A percentile compares a stretch with the other conserved stretches of the same genome.
phyloP scores from a whole-genome alignment of 2,113 vertebrate species.

The Nymphicus hollandicus region DNA sequence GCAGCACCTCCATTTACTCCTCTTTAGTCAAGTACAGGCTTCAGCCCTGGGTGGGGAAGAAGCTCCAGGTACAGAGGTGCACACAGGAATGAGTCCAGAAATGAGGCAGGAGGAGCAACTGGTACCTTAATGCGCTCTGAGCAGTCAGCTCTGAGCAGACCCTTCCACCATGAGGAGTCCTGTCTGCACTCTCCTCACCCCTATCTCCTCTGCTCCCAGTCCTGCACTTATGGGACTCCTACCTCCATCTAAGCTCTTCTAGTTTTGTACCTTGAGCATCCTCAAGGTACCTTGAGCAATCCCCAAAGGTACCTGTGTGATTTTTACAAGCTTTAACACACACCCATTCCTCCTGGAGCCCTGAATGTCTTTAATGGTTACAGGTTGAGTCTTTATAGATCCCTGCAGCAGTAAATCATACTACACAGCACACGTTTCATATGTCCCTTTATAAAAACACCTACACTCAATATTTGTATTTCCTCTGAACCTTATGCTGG shows the following conservation, averaged over 20 bases:
- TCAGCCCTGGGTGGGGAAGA: neutral
- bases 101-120: neutral
- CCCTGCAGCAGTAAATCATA: neutral
- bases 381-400: neutral
- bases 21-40: neutral
- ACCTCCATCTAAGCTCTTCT: neutral
- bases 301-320: neutral
- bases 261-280: neutral
- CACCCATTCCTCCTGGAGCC: neutral
- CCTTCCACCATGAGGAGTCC: rapidly evolving
- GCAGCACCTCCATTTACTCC: neutral
- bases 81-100: neutral
- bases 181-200: neutral
- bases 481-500: neutral
- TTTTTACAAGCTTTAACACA: neutral
- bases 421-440: neutral
- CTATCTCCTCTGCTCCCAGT: neutral
- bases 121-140: neutral
- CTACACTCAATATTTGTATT: neutral
- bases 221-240: neutral
- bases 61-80: neutral
- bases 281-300: neutral
- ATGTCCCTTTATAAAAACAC: neutral
- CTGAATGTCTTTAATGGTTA: neutral
- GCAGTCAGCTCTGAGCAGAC: neutral